Base-by-base conservation (phyloP, 2,113 vertebrate genomes). In the Grantiella picta region DNA sequence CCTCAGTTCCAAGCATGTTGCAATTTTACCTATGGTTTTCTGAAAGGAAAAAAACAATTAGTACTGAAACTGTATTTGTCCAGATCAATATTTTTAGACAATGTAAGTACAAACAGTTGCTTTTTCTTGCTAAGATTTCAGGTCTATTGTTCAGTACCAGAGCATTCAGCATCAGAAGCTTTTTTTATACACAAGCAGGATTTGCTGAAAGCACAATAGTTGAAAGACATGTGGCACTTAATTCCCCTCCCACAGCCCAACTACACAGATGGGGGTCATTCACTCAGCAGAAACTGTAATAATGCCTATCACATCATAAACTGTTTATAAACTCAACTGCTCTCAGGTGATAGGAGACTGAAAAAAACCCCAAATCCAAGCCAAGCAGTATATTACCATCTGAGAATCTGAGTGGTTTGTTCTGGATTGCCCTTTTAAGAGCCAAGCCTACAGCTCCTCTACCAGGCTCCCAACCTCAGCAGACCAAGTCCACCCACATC, bases 1-100 rank as follows among this genome's bases (percentile, higher is more conserved):
- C 97, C 99, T 98, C 97, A 99, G 98, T 97, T 99, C 99, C 97
- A 99, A 98, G 92, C 99, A 99, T 98, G 99, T 98, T 98, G 99
- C 99, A 96, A 99, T 98, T 98, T 99, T 99, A 83, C 98, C 99
- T 97, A 99, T 97, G 42, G 98, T 99, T 99, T 99, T 99, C 99
- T 99, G 96, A 40, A 97, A 94, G 23, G 35, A 23, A 88, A 88
- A 90, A 61, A 65, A 40, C 12, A 70, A 13, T 86, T 77, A 77
- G 29, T 22, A 29, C 8, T 66, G 42, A 86, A 94, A 72, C 8
- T 16, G 21, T n/a, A n/a, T 73, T 66, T 29, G 35, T 76, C 33
- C 89, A 83, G 68, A 86, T 31, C 86, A 45, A 77, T 27, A 64
- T 21, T 79, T 72, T 22, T 23, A 64, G 93, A 75, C 13, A 82